Evolutionary conservation across 2,888 invertebrate genomes (phyloP).

Genomic region (Drymonia ruficornis): DNA sequence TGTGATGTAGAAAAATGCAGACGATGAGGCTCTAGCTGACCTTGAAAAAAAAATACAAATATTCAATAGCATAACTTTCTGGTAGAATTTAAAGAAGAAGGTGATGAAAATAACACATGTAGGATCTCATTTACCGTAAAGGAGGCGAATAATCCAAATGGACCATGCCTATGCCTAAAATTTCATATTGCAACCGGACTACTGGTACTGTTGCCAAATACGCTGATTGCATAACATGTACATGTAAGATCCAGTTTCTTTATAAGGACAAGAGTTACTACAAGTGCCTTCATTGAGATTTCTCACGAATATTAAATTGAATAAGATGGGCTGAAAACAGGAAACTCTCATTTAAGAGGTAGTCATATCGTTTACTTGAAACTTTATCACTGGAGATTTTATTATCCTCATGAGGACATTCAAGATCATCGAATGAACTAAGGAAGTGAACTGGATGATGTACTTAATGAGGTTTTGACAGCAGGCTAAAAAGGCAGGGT

Average conservation of each 20-base stretch:
- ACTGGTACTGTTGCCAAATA: not conserved
- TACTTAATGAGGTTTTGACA: too few relatives aligned
- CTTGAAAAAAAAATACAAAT: not conserved
- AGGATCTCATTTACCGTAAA: too few relatives aligned
- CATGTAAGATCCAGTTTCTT: conserved; percentile 12
- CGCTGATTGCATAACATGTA: not conserved
- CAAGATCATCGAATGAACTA: too few relatives aligned
- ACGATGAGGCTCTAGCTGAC: conserved; percentile 26
- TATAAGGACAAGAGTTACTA: conserved; percentile 13
- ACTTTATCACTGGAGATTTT: not conserved
- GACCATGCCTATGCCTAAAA: too few relatives aligned
- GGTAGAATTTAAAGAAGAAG: too few relatives aligned
- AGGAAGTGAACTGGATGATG: too few relatives aligned
- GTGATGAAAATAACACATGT: too few relatives aligned
- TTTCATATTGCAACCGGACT: not conserved
- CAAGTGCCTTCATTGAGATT: conserved; percentile 15
- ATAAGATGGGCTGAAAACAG: conserved; percentile 22
- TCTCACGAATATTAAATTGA: conserved; percentile 20
- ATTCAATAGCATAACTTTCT: not conserved
- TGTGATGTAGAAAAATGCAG: conserved; percentile 34
- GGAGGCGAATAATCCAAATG: too few relatives aligned
- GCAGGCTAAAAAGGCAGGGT: too few relatives aligned
- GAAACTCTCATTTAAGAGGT: conserved; percentile 23
- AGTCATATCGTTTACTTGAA: conserved; percentile 5
- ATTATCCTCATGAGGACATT: too few relatives aligned